Percentiles rank a stretch among this genome's conserved stretches.
These are phyloP conservation scores for Ammodytes marinus DNA, from an alignment of 2,113 vertebrate species.

Conservation along the genomic window DNA sequence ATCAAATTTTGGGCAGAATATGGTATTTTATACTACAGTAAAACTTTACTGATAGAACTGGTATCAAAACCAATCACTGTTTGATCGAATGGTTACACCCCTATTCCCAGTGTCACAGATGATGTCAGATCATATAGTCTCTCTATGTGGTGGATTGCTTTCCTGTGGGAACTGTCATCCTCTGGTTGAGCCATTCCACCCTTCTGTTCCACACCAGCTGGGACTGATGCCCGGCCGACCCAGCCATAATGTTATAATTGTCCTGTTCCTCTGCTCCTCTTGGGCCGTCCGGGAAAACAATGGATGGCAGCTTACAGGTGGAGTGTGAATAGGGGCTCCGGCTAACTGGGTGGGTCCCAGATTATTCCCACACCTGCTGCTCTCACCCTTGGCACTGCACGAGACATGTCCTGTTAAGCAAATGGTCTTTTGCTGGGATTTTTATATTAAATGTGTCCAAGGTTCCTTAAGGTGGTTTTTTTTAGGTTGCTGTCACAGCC, in stretches of 20 bases:
- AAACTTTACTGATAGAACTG: neutral
- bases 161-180: conserved; percentile 74
- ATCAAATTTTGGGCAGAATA: neutral
- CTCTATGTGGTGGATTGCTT: conserved; percentile 75
- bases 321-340: conserved; percentile 55
- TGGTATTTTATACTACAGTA: neutral
- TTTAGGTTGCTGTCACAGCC: neutral
- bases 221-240: conserved; percentile 78
- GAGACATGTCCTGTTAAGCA: conserved; percentile 24
- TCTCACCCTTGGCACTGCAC: conserved; percentile 58
- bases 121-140: conserved; percentile 20
- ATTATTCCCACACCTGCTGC: conserved; percentile 83
- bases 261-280: conserved; percentile 67
- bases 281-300: conserved; percentile 62
- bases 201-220: conserved; percentile 69
- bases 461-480: neutral
- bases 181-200: conserved; percentile 54
- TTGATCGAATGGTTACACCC: conserved; percentile 19
- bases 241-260: conserved; percentile 84
- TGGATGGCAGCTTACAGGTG: conserved; percentile 64
- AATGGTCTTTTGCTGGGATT: conserved; percentile 5
- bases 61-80: conserved; percentile 1
- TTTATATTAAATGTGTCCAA: neutral
- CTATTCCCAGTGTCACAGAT: neutral
- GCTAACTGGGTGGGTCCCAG: conserved; percentile 61